phyloP scores from a whole-genome alignment of 2,113 vertebrate genomes.

The Marcusenius ussheri region DNA sequence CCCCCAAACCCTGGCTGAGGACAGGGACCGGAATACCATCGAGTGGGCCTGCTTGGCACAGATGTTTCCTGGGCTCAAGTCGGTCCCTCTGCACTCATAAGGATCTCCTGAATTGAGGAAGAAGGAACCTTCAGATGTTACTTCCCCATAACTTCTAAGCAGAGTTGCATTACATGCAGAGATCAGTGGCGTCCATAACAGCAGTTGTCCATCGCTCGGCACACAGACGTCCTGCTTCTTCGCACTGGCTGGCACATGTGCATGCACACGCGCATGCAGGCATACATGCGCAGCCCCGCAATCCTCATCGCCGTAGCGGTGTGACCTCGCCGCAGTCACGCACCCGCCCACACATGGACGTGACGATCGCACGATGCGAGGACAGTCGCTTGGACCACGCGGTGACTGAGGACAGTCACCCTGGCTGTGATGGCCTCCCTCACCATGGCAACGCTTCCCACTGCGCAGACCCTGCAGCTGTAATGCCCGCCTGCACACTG shows the following conservation, averaged over 20 bases:
- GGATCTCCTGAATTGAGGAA: not conserved
- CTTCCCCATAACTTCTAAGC: not conserved
- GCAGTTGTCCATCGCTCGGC: not conserved
- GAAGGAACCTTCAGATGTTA: not conserved
- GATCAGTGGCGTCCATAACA: not conserved
- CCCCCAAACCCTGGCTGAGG: not conserved
- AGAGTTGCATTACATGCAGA: not conserved
- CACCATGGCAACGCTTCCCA: slow-evolving; percentile 67
- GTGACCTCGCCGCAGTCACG: not conserved
- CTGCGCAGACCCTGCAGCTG: slow-evolving; percentile 56
- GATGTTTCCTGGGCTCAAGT: not conserved
- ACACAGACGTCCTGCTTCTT: not conserved
- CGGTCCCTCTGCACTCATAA: not conserved
- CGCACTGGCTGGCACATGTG: not conserved
- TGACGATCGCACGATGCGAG: slow-evolving; percentile 30
- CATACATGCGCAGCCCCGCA: not conserved
- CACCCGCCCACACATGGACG: slow-evolving; percentile 15
- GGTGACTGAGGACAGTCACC: slow-evolving; percentile 43
- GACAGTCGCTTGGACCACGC: slow-evolving; percentile 43
- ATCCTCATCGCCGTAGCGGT: not conserved
- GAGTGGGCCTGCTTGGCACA: not conserved
- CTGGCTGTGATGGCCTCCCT: slow-evolving; percentile 47
- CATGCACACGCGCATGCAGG: not conserved
- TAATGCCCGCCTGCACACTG: slow-evolving; percentile 44
- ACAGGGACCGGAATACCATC: not conserved